phyloP scores from a whole-genome alignment of 2,888 invertebrate species.

The Ochropleura leucogaster region DNA sequence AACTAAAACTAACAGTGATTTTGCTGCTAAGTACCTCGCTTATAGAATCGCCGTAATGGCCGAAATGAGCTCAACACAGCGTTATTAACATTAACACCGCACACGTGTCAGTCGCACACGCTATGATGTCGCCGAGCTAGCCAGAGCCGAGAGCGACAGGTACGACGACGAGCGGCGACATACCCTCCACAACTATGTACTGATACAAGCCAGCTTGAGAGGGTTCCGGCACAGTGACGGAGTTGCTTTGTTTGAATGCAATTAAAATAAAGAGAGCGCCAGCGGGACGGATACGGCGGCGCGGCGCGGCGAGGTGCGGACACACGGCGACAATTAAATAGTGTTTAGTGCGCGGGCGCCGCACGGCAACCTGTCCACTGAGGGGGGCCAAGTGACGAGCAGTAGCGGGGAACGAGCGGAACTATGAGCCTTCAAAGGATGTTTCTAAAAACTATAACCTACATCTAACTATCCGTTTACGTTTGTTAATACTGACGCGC shows the following conservation, averaged over 20 bases:
- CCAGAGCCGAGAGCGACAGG: neutral
- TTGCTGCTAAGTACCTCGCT: conserved; percentile 3
- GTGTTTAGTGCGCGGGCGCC: conserved; percentile 66
- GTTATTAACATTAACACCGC: conserved; percentile 34
- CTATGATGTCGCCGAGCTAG: conserved; percentile 1
- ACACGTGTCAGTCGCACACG: conserved; percentile 14
- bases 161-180: neutral
- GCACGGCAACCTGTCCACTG: conserved; percentile 13
- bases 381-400: neutral
- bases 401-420: conserved; percentile 4
- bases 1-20: conserved; percentile 23
- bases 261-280: conserved; percentile 54
- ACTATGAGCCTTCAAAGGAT: neutral
- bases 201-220: conserved; percentile 24
- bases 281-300: conserved; percentile 13
- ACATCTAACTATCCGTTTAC: neutral
- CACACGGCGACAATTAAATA: conserved; percentile 72
- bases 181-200: conserved; percentile 11
- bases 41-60: conserved; percentile 16
- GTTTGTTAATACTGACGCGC: too few species aligned
- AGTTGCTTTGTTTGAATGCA: conserved; percentile 33
- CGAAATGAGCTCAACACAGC: conserved; percentile 19
- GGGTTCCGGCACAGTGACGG: conserved; percentile 10
- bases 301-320: conserved; percentile 16
- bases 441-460: neutral